phyloP scores from a whole-genome alignment of 2,797 vertebrate genomes.

The Lycodopsis pacificus region DNA sequence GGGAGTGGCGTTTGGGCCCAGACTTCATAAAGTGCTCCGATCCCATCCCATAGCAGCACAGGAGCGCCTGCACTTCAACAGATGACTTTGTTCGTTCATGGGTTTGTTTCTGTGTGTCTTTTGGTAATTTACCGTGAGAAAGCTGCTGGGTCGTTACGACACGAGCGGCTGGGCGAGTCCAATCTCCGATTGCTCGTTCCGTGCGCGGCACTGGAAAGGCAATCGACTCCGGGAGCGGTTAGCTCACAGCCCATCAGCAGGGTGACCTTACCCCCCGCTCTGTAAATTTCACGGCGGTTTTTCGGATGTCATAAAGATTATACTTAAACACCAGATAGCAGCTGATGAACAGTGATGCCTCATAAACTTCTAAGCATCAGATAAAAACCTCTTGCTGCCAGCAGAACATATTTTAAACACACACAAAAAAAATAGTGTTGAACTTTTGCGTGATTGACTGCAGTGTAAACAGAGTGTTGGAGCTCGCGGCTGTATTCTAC shows the following conservation, averaged over 20 bases:
- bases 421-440: slow-evolving; percentile 44
- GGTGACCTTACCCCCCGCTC: slow-evolving; percentile 62
- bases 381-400: slow-evolving; percentile 41
- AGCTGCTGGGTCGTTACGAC: slow-evolving; percentile 42
- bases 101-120: slow-evolving; percentile 20
- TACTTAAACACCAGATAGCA: slow-evolving; percentile 66
- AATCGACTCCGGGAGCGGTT: slow-evolving; percentile 37
- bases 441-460: slow-evolving; percentile 62
- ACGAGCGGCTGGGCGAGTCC: slow-evolving; percentile 35
- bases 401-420: slow-evolving; percentile 49
- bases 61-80: neutral
- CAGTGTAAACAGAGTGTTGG: slow-evolving; percentile 48
- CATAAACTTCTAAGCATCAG: slow-evolving; percentile 68
- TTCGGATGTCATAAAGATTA: slow-evolving; percentile 69
- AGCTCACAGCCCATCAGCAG: slow-evolving; percentile 47
- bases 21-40: slow-evolving; percentile 24
- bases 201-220: slow-evolving; percentile 16
- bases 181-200: slow-evolving; percentile 40
- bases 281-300: slow-evolving; percentile 72
- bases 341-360: slow-evolving; percentile 69
- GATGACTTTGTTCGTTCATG: slow-evolving; percentile 14
- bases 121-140: slow-evolving; percentile 50
- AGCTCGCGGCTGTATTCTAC: slow-evolving; percentile 19
- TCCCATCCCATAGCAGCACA: slow-evolving; percentile 4
- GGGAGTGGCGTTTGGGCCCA: slow-evolving; percentile 20